phyloP scores from a whole-genome alignment of 2,113 vertebrate genomes.

The Sigmodon hispidus region DNA sequence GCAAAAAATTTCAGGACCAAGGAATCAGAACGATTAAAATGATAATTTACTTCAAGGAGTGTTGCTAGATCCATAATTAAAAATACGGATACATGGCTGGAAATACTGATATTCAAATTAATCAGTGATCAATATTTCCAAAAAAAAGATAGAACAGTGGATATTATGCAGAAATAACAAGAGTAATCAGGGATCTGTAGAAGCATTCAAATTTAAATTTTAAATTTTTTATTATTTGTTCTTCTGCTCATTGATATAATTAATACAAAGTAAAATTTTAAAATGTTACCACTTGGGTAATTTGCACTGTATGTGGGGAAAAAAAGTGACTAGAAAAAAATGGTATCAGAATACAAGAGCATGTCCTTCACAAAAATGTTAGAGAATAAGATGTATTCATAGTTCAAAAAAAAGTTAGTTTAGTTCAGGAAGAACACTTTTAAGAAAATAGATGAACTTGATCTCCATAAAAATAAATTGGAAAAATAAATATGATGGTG shows the following conservation, averaged over 20 bases:
- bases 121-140: neutral
- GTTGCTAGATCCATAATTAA: neutral
- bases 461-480: neutral
- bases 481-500: too few relatives aligned
- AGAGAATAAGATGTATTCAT: neutral
- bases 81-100: neutral
- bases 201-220: conserved; percentile 50
- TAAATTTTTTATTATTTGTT: too few relatives aligned
- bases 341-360: neutral
- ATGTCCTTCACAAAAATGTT: neutral
- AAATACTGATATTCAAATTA: neutral
- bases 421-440: neutral
- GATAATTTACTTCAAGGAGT: neutral
- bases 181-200: neutral
- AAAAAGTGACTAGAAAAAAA: neutral
- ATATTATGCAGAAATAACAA: conserved; percentile 16
- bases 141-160: neutral
- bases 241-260: neutral
- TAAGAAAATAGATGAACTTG: neutral
- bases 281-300: neutral
- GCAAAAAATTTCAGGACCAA: neutral
- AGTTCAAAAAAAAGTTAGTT: neutral
- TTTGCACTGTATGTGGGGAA: neutral
- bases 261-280: neutral
- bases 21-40: neutral